These are phyloP conservation scores for Spodoptera frugiperda DNA, from an alignment of 1,140 invertebrate genomes.

Conservation along the genomic window DNA sequence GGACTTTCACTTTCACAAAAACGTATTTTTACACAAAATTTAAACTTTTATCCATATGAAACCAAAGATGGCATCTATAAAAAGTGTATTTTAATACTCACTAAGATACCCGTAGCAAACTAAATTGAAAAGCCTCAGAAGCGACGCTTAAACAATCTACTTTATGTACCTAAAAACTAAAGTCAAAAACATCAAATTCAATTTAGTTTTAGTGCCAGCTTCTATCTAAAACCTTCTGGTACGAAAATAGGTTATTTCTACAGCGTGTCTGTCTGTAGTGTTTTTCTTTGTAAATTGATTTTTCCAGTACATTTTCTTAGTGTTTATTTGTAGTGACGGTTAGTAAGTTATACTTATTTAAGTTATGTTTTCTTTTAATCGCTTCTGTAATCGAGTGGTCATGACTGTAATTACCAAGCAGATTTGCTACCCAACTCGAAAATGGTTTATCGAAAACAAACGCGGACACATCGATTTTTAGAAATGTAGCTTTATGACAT, in stretches of 20 bases:
- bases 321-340: not conserved
- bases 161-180: constrained; percentile 1
- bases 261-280: not conserved
- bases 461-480: too few relatives aligned
- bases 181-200: constrained; percentile 16
- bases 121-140: constrained; percentile 9
- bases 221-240: not conserved
- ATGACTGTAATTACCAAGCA: too few relatives aligned
- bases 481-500: too few relatives aligned
- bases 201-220: constrained; percentile 27
- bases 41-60: too few relatives aligned
- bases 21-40: not conserved
- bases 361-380: too few relatives aligned
- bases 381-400: too few relatives aligned
- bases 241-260: not conserved
- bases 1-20: too few relatives aligned
- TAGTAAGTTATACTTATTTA: too few relatives aligned
- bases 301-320: not conserved
- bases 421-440: too few relatives aligned
- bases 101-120: not conserved
- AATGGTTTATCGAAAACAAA: too few relatives aligned
- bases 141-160: constrained; percentile 1
- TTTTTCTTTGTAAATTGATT: not conserved
- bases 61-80: not conserved
- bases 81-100: constrained; percentile 1